These are phyloP conservation scores for Sardinella longiceps DNA, from an alignment of 2,797 vertebrate species.

Conservation along the genomic window DNA sequence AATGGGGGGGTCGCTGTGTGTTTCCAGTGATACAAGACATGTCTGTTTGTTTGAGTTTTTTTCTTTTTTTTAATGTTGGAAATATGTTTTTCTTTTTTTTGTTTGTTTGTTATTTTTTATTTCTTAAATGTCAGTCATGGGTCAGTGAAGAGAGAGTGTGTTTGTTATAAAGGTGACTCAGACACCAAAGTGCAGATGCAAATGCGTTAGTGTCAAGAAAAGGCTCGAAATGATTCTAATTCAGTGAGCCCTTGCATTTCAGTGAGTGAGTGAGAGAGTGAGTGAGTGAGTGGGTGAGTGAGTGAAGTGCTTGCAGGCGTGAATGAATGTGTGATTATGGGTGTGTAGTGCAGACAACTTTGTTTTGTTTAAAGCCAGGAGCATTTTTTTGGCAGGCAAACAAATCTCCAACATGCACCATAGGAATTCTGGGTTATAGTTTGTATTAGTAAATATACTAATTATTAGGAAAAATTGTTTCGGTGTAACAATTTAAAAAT, in stretches of 20 bases:
- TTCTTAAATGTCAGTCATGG: neutral
- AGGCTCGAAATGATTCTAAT: neutral
- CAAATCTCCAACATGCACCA: slow-evolving; percentile 78
- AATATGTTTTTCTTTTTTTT: neutral
- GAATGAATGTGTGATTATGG: slow-evolving; percentile 47
- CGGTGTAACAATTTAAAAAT: neutral
- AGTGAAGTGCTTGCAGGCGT: slow-evolving; percentile 39
- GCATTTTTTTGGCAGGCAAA: slow-evolving; percentile 71
- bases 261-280: neutral
- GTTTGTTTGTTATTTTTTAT: neutral
- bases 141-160: neutral
- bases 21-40: slow-evolving; percentile 1
- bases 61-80: slow-evolving; percentile 12
- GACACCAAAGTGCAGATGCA: neutral
- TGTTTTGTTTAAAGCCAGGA: slow-evolving; percentile 24
- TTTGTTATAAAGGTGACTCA: neutral
- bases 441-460: neutral
- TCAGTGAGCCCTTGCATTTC: neutral
- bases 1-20: neutral
- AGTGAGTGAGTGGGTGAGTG: neutral
- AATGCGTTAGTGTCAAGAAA: neutral
- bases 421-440: slow-evolving; percentile 77
- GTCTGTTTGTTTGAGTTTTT: neutral
- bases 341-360: slow-evolving; percentile 28
- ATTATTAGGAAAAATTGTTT: slow-evolving; percentile 3